Percentiles rank a stretch among this genome's conserved stretches.
phyloP scores from a whole-genome alignment of 2,113 vertebrate species.

The Procavia capensis region DNA sequence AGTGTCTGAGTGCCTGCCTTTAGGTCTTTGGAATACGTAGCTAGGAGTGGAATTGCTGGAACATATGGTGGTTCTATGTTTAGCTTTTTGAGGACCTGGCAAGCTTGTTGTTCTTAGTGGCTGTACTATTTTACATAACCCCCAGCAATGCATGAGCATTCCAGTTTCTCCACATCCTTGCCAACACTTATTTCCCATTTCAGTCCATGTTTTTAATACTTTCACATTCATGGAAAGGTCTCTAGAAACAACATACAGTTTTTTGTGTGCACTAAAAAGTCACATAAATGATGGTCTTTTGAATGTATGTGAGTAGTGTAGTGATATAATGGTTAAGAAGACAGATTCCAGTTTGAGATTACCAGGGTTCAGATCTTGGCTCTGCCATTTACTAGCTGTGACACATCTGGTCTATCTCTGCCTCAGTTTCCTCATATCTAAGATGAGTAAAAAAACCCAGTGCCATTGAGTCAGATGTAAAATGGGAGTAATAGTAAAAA shows the following conservation, averaged over 20 bases:
- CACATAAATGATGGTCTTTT: background rate
- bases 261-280: background rate
- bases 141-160: too few species aligned
- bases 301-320: background rate
- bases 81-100: too few species aligned
- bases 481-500: background rate
- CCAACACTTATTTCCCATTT: background rate
- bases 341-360: background rate
- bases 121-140: too few species aligned
- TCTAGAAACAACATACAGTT: background rate
- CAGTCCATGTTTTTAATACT: background rate
- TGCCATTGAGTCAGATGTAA: too few species aligned
- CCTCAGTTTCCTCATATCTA: constrained; percentile 7
- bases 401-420: background rate
- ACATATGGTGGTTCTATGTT: too few species aligned
- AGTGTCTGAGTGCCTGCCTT: too few species aligned
- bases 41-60: too few species aligned
- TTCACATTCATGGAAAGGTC: background rate
- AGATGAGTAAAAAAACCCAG: too few species aligned
- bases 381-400: background rate
- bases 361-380: background rate
- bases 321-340: background rate
- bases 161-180: background rate
- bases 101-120: too few species aligned
- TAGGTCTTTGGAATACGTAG: too few species aligned